Percentiles rank a stretch among this genome's conserved stretches.
Conservation (phyloP, 2,797 vertebrate genomes). For the Heterohyrax brucei region DNA sequence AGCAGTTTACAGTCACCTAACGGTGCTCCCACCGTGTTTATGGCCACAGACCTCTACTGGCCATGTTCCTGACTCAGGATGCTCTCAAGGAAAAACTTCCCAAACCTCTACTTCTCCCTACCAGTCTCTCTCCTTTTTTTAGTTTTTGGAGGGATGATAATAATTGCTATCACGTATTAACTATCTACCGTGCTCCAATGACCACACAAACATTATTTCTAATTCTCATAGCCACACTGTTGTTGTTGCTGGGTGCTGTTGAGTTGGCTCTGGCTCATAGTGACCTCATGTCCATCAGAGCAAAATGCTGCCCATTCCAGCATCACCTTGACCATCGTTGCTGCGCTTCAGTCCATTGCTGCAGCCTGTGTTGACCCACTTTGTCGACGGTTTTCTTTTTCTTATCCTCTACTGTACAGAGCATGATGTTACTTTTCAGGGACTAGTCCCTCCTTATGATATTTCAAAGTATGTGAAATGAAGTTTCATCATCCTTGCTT, state of each 20-base stretch:
- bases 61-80: neutral
- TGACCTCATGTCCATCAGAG: neutral
- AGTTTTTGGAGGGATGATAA: neutral
- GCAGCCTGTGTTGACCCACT: neutral
- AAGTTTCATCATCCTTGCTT: neutral
- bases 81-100: constrained; percentile 2
- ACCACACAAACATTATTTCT: neutral
- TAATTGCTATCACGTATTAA: neutral
- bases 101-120: neutral
- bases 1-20: neutral
- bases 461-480: neutral
- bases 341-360: neutral
- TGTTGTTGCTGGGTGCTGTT: neutral
- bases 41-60: neutral
- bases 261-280: neutral
- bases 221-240: neutral
- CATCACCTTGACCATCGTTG: neutral
- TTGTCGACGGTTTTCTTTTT: neutral
- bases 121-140: neutral
- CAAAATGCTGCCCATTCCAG: neutral
- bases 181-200: neutral
- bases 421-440: neutral
- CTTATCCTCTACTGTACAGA: neutral
- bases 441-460: neutral
- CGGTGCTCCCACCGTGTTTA: neutral